Conservation (phyloP, 2,888 invertebrate species). For the Idaea aversata region DNA sequence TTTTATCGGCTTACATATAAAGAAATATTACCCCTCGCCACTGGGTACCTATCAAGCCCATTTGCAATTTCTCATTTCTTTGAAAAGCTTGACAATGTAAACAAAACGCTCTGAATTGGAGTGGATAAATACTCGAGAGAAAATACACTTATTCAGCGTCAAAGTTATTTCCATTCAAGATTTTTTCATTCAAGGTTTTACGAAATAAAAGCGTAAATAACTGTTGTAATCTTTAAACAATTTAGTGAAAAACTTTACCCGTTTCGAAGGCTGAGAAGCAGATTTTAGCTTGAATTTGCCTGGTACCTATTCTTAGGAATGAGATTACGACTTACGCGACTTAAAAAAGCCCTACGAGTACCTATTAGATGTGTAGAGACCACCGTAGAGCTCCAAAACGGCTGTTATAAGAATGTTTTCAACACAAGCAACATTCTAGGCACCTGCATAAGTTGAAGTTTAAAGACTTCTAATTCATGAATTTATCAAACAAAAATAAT, state of each 20-base stretch:
- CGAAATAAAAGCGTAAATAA: slow-evolving; percentile 18
- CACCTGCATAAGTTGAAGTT: too few relatives aligned
- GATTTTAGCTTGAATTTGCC: background rate
- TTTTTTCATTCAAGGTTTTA: slow-evolving; percentile 22
- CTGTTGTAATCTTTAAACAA: slow-evolving; percentile 15
- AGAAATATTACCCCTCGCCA: too few relatives aligned
- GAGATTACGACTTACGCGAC: too few relatives aligned
- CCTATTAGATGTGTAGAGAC: too few relatives aligned
- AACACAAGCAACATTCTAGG: too few relatives aligned
- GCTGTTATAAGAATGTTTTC: too few relatives aligned
- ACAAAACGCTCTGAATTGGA: background rate
- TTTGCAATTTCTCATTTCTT: background rate
- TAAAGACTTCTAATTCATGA: too few relatives aligned
- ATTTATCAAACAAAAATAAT: too few relatives aligned
- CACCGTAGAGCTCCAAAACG: too few relatives aligned
- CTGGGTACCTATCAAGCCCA: too few relatives aligned
- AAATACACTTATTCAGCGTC: slow-evolving; percentile 24
- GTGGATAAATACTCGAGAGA: slow-evolving; percentile 17
- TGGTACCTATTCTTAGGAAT: background rate
- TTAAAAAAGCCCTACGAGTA: too few relatives aligned
- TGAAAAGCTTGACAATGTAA: background rate
- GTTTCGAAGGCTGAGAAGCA: background rate
- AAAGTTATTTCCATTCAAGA: slow-evolving; percentile 24
- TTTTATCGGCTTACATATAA: too few relatives aligned
- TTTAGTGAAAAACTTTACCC: slow-evolving; percentile 13